These are phyloP conservation scores for Poecile montanus DNA, from an alignment of 2,797 vertebrate species.

Conservation along the genomic window DNA sequence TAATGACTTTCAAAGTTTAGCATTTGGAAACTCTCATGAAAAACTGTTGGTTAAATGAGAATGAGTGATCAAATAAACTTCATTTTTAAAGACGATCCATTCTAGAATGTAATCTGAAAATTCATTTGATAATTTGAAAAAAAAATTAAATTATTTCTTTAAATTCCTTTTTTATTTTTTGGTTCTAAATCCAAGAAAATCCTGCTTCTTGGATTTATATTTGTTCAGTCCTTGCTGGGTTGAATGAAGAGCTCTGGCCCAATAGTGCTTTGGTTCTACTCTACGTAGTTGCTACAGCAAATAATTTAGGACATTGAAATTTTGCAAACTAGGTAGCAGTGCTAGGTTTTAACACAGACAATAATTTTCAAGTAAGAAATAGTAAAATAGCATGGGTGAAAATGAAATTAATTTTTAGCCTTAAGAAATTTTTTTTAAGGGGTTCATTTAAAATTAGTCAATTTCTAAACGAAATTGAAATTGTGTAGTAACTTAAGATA, in stretches of 20 bases:
- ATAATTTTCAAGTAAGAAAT: neutral
- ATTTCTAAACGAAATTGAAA: neutral
- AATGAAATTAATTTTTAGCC: neutral
- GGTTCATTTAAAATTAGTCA: neutral
- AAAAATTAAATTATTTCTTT: neutral
- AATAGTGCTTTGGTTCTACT: neutral
- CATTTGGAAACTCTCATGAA: neutral
- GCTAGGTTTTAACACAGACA: neutral
- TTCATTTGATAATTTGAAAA: neutral
- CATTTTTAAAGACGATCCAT: neutral
- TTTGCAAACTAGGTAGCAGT: neutral
- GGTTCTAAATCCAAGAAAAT: neutral
- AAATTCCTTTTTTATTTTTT: neutral
- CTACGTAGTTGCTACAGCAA: neutral
- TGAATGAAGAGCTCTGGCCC: neutral
- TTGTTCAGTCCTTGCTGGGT: neutral
- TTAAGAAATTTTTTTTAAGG: neutral
- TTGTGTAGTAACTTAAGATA: neutral
- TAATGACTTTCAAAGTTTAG: neutral
- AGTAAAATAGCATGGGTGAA: neutral
- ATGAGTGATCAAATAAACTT: neutral
- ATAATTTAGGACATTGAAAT: neutral
- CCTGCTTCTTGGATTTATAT: neutral
- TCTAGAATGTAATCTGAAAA: neutral
- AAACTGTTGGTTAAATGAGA: neutral